Conservation (phyloP, 2,113 vertebrate species). For the Xenopus laevis region DNA sequence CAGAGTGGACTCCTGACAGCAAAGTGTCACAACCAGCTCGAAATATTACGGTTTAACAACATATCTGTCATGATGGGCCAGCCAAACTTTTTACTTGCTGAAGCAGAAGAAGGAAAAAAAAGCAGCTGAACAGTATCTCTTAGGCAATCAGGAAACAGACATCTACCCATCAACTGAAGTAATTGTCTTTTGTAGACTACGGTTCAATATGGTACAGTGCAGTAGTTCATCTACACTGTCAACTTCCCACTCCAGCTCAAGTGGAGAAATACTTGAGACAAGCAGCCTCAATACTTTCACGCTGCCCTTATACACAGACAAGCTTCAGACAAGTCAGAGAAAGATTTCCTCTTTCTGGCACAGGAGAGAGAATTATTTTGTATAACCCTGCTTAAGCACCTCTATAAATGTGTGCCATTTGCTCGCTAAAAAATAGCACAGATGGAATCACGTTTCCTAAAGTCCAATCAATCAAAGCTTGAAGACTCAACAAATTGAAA, state of each 20-base stretch:
- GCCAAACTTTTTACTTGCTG: neutral
- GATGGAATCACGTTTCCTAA: too few relatives aligned
- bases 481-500: too few relatives aligned
- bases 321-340: too few relatives aligned
- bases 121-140: neutral
- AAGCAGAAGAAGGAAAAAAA: neutral
- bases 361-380: too few relatives aligned
- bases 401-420: too few relatives aligned
- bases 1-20: neutral
- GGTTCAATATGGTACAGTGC: neutral
- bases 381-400: too few relatives aligned
- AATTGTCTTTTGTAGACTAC: constrained; percentile 8
- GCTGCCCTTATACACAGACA: too few relatives aligned
- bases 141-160: neutral
- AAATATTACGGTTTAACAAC: neutral
- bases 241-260: constrained; percentile 1
- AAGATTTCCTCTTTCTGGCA: too few relatives aligned
- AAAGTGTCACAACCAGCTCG: neutral
- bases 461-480: too few relatives aligned
- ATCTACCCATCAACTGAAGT: neutral
- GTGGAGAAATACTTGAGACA: constrained; percentile 10
- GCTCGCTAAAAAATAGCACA: too few relatives aligned
- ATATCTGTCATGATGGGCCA: neutral
- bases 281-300: too few relatives aligned
- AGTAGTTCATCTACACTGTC: neutral